Evolutionary conservation across 2,888 invertebrate genomes (phyloP), one percentile per base, ranked within the genome.

Genomic region (Agonopterix subpropinquella): DNA sequence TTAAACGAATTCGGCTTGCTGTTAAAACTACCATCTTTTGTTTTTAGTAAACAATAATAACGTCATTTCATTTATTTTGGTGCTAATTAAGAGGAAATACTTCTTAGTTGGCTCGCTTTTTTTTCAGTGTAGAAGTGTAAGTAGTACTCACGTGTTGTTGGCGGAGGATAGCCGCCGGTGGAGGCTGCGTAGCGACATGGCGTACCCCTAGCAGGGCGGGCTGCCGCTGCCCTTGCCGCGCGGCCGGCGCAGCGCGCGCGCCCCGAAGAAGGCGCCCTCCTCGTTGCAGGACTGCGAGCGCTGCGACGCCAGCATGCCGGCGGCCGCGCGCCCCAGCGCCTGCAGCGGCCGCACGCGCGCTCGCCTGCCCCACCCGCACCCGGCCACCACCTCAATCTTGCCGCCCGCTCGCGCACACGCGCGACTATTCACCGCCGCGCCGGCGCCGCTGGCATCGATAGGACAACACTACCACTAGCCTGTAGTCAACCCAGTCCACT

Each of bases 161-260:
- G 84, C 86, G 85, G 90, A 89, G 79, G 90, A 89, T 70, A 91
- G 89, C 79, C 91, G 89, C 68, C 91, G 90, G 83, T 90, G 90
- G 73, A 90, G 90, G 89, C 88, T 90, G 89, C 89, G 90, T 89
- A 87, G 90, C 91, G 90, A 91, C 90, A 90, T 91, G 91, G 89
- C 89, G 89, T 89, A 87, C 88, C 89, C 89, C 89, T 89, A 89
- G 89, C 89, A 89, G 73, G 89, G 89, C 79, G 89, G 90, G 73
- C 89, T 89, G 67, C 89, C 86, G 84, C 83, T 89, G 69, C 86
- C 85, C 73, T 89, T 89, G 77, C 86, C 88, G 77, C 89, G 90
- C 84, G 90, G 90, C 89, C 84, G 83, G 74, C 89, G 85, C 67
- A 89, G 80, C 73, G 84, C 81, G 67, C 89, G 86, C 80, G 83